These are phyloP conservation scores for rat (Rattus norvegicus) DNA, from an alignment of 2,113 vertebrate genomes.

Conservation along the genomic window DNA sequence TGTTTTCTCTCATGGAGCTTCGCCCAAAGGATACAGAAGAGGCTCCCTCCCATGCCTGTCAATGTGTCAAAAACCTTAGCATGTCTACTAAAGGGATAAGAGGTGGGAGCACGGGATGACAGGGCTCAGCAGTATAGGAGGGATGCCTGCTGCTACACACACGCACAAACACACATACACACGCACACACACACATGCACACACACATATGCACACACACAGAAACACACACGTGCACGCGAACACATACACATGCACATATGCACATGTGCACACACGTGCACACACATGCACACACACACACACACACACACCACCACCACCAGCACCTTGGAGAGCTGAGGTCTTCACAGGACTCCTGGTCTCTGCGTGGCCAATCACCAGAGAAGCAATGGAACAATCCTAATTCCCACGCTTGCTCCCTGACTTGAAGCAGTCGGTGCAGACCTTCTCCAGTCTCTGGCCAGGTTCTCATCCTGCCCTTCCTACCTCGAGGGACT, in stretches of 20 bases:
- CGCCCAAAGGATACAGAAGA: not conserved
- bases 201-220: not conserved
- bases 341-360: not conserved
- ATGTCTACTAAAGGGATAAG: not conserved
- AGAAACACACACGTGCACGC: no score
- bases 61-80: not conserved
- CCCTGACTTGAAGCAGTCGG: not conserved
- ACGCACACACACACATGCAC: no score
- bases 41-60: not conserved
- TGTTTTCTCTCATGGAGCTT: no score
- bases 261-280: no score
- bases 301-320: not conserved
- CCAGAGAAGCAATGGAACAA: no score
- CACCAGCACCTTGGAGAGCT: not conserved
- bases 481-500: not conserved
- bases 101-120: fast-evolving
- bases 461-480: not conserved
- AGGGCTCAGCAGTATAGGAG: not conserved
- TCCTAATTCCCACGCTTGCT: no score
- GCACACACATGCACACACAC: not conserved
- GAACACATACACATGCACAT: no score
- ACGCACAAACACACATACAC: no score
- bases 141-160: not conserved
- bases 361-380: not conserved
- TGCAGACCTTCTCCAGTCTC: not conserved